These are phyloP conservation scores for Lindbergichthys nudifrons DNA, from an alignment of 2,797 vertebrate genomes.

Conservation along the genomic window DNA sequence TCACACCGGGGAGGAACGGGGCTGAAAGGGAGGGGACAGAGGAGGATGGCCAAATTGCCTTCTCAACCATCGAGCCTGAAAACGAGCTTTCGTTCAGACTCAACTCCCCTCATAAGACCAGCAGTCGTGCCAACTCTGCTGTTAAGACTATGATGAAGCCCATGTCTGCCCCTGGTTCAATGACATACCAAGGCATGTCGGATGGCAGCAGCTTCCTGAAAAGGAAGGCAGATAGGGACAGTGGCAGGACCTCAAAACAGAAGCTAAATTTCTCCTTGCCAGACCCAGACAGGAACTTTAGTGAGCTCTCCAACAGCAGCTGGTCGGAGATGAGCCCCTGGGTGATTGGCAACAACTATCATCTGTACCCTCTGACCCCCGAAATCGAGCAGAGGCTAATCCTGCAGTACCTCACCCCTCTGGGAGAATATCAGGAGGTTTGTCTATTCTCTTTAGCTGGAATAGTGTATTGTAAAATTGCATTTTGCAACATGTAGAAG, in stretches of 20 bases:
- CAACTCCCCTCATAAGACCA: slow-evolving; percentile 87
- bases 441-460: slow-evolving; percentile 40
- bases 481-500: background rate
- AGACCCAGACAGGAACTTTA: slow-evolving; percentile 92
- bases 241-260: slow-evolving; percentile 90
- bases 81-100: slow-evolving; percentile 85
- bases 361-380: slow-evolving; percentile 94
- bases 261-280: slow-evolving; percentile 92
- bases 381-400: slow-evolving; percentile 98
- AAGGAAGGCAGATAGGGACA: slow-evolving; percentile 88
- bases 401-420: slow-evolving; percentile 96
- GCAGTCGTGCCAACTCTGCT: slow-evolving; percentile 86
- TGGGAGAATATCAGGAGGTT: slow-evolving; percentile 99
- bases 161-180: slow-evolving; percentile 72
- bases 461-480: background rate
- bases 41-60: slow-evolving; percentile 76
- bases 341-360: slow-evolving; percentile 99
- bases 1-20: slow-evolving; percentile 77
- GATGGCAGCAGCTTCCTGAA: slow-evolving; percentile 77
- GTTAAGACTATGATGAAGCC: slow-evolving; percentile 87
- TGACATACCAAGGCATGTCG: slow-evolving; percentile 70
- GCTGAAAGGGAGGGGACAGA: slow-evolving; percentile 82
- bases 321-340: slow-evolving; percentile 99
- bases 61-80: slow-evolving; percentile 74
- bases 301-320: slow-evolving; percentile 98